A percentile compares a stretch with the other conserved stretches of the same genome.
These are phyloP conservation scores for Pachliopta kotzebuea DNA, from an alignment of 2,888 invertebrate species.

Conservation along the genomic window DNA sequence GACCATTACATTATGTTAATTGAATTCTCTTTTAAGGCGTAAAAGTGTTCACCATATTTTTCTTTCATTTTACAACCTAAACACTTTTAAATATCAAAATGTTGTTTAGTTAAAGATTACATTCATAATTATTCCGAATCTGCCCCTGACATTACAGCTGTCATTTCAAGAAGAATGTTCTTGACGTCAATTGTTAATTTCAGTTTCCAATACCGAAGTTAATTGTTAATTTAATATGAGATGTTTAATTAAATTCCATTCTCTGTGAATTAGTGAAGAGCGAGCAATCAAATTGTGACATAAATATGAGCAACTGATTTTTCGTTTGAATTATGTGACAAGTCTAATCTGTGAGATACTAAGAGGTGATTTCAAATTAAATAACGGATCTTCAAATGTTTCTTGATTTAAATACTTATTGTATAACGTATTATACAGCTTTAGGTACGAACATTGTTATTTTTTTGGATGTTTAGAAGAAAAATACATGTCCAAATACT, in stretches of 20 bases:
- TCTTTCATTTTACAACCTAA: slow-evolving; percentile 46
- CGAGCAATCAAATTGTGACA: slow-evolving; percentile 4
- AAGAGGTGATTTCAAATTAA: background rate
- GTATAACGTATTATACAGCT: too few species aligned
- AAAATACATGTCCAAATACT: too few species aligned
- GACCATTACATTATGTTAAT: slow-evolving; percentile 57
- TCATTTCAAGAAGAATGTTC: slow-evolving; percentile 1
- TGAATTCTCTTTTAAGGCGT: slow-evolving; percentile 55
- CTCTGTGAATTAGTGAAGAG: background rate
- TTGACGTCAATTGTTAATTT: slow-evolving; percentile 2
- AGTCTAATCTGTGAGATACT: too few species aligned
- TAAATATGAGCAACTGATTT: background rate
- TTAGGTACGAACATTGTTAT: too few species aligned
- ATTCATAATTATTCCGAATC: background rate
- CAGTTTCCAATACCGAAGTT: background rate
- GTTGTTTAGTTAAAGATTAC: background rate
- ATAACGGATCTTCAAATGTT: too few species aligned
- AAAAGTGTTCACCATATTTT: slow-evolving; percentile 49
- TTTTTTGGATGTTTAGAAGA: too few species aligned
- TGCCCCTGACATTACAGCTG: background rate
- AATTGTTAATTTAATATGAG: slow-evolving; percentile 22
- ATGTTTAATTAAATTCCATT: slow-evolving; percentile 30
- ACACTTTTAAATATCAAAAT: slow-evolving; percentile 34
- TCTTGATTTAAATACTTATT: too few species aligned
- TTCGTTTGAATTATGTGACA: background rate